Evolutionary conservation across 2,888 invertebrate genomes (phyloP), one percentile per base, ranked within the genome.

Genomic region (Tachina lurida): DNA sequence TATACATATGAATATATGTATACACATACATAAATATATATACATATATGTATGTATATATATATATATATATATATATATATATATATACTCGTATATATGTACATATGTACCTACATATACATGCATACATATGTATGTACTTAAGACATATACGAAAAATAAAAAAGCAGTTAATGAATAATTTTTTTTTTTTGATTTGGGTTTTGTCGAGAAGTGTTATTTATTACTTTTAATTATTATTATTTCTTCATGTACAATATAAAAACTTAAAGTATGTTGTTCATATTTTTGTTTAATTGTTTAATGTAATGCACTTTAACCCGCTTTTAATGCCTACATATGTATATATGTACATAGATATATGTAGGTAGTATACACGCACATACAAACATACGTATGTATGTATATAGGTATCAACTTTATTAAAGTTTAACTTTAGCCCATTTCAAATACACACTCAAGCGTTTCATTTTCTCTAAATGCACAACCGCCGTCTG

Each of bases 391-490:
- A 0, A 31, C 0, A 7, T 31, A 31, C 4, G 31, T 31, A 31
- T 31, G 31, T 4, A 4, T 31, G 31, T 31, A 31, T 31, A 31
- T 31, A 58, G 31, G 31, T 13, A 19, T 22, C 9, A 67, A 17
- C 65, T 75, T 15, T 63, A 10, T 75, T 71, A 65, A 2, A 68
- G 45, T 68, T 68, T 45, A 62, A 58, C 67, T 71, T 80, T 80
- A 9, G 39, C 8, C 31, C 49, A 13, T 70, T 56, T 63, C 10
- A 67, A 22, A 56, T 17, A 67, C 52, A 74, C 65, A 47, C 45
- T 41, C 22, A 58, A 60, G 39, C 63, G 43, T 63, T 77, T 60
- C 52, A 67, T 58, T 70, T 62, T 49, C 58, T 45, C n/a, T 71
- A 47, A 45, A 67, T 65, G 43, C 56, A 79, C 63, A 54, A 71